phyloP scores from a whole-genome alignment of 2,888 invertebrate genomes.

The Tyria jacobaeae region DNA sequence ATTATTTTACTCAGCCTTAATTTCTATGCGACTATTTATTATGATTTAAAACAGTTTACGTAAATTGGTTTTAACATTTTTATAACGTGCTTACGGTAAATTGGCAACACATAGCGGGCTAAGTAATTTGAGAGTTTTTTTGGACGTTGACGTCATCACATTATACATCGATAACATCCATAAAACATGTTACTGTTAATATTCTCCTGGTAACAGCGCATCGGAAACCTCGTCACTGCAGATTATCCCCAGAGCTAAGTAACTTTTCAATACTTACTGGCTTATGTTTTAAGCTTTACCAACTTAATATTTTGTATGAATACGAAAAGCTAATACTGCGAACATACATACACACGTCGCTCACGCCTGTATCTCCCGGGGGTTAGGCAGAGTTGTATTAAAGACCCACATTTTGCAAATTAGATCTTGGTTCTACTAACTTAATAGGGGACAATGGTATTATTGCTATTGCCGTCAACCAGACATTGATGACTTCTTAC shows the following conservation, averaged over 20 bases:
- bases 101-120: not conserved
- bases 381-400: too few relatives aligned
- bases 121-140: not conserved
- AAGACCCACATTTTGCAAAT: too few relatives aligned
- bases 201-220: constrained; percentile 23
- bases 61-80: too few relatives aligned
- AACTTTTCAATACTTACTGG: not conserved
- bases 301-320: not conserved
- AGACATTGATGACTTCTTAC: too few relatives aligned
- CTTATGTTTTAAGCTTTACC: not conserved
- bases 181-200: constrained; percentile 36
- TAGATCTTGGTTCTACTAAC: too few relatives aligned
- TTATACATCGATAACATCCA: constrained; percentile 34
- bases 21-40: too few relatives aligned
- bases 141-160: constrained; percentile 18
- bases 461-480: too few relatives aligned
- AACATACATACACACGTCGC: not conserved
- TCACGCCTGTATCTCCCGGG: too few relatives aligned
- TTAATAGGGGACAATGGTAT: too few relatives aligned
- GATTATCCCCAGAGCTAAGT: constrained; percentile 5
- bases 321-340: not conserved
- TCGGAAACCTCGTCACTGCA: constrained; percentile 5
- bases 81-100: not conserved
- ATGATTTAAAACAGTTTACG: too few relatives aligned
- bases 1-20: too few relatives aligned